Evolutionary conservation across 2,888 invertebrate species (phyloP).

Genomic region (Trissolcus brochymenae): DNA sequence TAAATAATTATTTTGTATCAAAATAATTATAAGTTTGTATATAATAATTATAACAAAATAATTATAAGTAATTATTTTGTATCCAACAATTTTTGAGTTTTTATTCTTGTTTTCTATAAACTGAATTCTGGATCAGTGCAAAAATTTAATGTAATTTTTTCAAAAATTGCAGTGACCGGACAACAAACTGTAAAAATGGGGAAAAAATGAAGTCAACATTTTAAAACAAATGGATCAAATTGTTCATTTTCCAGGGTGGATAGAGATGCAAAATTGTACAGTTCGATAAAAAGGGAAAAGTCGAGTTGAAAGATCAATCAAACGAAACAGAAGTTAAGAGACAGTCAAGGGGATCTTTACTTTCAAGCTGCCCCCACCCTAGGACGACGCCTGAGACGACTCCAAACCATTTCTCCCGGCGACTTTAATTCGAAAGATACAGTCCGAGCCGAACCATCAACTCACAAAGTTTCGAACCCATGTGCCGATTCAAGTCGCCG

Average conservation of each 20-base stretch:
- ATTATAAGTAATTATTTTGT: no score
- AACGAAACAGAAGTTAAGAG: conserved; percentile 1
- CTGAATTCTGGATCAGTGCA: no score
- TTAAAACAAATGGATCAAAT: background rate
- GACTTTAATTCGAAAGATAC: conserved; percentile 63
- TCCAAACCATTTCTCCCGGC: conserved; percentile 68
- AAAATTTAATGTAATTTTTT: no score
- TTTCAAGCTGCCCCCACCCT: conserved; percentile 65
- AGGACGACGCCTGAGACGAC: conserved; percentile 26
- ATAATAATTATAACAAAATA: no score
- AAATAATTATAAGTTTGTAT: no score
- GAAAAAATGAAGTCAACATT: no score
- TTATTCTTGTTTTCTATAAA: no score
- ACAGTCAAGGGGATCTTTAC: conserved; percentile 53
- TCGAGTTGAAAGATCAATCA: conserved; percentile 1
- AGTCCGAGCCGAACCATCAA: conserved; percentile 64
- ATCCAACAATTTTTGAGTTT: no score
- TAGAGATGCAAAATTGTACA: background rate
- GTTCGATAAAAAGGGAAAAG: background rate
- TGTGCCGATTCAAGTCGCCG: background rate
- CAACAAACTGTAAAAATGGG: no score
- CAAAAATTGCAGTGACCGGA: no score
- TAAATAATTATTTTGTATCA: no score
- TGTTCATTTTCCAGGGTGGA: background rate
- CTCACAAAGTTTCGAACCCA: conserved; percentile 41